Evolutionary conservation across 2,113 vertebrate genomes (phyloP), one percentile per base, ranked within the genome.

Genomic region (Acrocephalus arundinaceus): DNA sequence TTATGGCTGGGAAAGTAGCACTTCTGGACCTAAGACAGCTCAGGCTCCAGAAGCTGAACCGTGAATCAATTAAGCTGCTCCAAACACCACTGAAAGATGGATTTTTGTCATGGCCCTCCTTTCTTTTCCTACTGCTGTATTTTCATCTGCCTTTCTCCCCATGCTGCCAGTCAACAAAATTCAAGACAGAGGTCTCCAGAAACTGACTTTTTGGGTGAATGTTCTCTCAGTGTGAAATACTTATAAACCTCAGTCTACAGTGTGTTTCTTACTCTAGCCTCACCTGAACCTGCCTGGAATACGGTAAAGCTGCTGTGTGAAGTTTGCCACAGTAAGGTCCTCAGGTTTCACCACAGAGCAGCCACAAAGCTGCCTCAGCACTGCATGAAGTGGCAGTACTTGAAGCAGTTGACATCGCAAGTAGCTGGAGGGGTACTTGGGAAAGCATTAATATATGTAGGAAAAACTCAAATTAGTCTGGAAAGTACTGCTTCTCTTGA

Each of bases 141-240:
- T 70, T 73, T 85, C 13, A 7, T 43, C n/a, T 75, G 43, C 46
- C 18, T 66, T 33, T 70, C 24, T n/a, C 9, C 33, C 11, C 15
- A 33, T 0, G 0, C 7, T 62, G 13, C 18, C n/a, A 7, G 4
- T 31, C 35, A 65, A 41, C 3, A 12, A 62, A 61, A 39, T n/a
- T 70, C 49, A 63, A 85, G 45, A n/a, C 16, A 22, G 35, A 49
- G 31, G 4, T 62, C 15, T 76, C 31, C 55, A 73, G 39, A 76
- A 81, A 51, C 4, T 0, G 7, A 11, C 35, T 35, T 75, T 85
- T 85, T 68, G 41, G 10, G 19, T 51, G 33, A 55, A 45, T n/a
- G 6, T 37, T 59, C 61, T 61, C 57, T 46, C 22, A 51, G 0
- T 55, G 46, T 30, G 55, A 85, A 78, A 39, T 63, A 74, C 16